Evolutionary conservation across 2,113 vertebrate species (phyloP).

Genomic region (Rattus rattus): DNA sequence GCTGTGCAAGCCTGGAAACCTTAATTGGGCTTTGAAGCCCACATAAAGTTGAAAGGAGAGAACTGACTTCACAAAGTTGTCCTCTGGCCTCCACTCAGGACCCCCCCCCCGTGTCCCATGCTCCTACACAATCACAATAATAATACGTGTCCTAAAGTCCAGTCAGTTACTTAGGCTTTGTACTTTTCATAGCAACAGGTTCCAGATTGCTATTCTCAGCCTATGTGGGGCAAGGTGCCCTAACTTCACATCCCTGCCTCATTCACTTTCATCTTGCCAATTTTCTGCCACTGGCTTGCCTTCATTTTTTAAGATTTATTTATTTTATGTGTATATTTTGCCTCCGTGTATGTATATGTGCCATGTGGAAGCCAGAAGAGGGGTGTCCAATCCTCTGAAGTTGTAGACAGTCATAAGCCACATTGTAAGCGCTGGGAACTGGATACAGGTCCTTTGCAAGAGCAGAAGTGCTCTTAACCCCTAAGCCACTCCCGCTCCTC

Average conservation of each 20-base stretch:
- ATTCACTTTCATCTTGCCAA: neutral
- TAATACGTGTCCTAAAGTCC: constrained; percentile 13
- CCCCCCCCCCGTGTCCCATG: neutral
- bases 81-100: neutral
- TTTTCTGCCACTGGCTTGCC: neutral
- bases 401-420: neutral
- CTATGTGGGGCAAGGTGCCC: neutral
- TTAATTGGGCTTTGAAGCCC: neutral
- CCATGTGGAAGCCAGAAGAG: neutral
- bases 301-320: neutral
- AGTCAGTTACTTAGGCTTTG: neutral
- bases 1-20: neutral
- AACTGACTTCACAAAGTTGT: neutral
- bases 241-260: neutral
- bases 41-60: neutral
- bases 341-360: neutral
- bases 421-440: neutral
- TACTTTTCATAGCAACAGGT: neutral
- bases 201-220: neutral
- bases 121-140: neutral
- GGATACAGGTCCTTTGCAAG: neutral
- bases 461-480: neutral
- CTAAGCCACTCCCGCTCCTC: neutral
- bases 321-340: neutral
- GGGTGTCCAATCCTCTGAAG: neutral